Percentiles rank a stretch among this genome's conserved stretches.
These are phyloP conservation scores for Halesus radiatus DNA, from an alignment of 1,140 invertebrate species.

Conservation along the genomic window DNA sequence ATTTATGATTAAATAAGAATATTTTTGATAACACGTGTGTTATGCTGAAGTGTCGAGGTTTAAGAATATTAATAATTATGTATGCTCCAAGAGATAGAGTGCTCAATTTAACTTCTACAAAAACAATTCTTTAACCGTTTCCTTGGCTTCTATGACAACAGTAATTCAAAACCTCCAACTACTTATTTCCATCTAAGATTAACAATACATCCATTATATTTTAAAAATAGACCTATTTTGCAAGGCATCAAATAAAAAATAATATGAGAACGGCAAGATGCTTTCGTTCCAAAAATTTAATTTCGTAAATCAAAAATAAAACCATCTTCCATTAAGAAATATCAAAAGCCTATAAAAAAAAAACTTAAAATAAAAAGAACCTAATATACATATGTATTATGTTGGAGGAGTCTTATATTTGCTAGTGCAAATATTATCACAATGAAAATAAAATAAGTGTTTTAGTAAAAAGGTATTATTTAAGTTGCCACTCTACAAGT, in stretches of 20 bases:
- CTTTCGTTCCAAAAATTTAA: neutral
- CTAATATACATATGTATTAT: neutral
- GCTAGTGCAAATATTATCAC: slow-evolving; percentile 20
- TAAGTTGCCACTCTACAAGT: neutral
- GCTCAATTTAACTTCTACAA: slow-evolving; percentile 29
- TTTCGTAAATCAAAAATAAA: too few species aligned
- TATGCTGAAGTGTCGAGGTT: neutral
- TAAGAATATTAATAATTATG: neutral
- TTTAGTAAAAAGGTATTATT: slow-evolving; percentile 16
- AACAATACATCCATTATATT: slow-evolving; percentile 6
- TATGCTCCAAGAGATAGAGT: slow-evolving; percentile 5
- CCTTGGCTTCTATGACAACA: neutral
- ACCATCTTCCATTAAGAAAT: too few species aligned
- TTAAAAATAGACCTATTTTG: neutral
- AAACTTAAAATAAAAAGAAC: slow-evolving; percentile 11
- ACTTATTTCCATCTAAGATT: slow-evolving; percentile 14
- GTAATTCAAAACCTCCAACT: slow-evolving; percentile 1
- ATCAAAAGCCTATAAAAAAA: neutral
- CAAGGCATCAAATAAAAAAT: neutral
- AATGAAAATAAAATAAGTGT: slow-evolving; percentile 24
- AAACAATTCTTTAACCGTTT: neutral
- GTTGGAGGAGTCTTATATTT: slow-evolving; percentile 8
- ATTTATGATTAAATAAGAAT: slow-evolving; percentile 6
- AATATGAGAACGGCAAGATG: neutral
- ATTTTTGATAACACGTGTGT: slow-evolving; percentile 4